These are phyloP conservation scores for Hydra vulgaris DNA, from an alignment of 30 jellyfish, hydroid and myxozoan species.

Conservation along the genomic window DNA sequence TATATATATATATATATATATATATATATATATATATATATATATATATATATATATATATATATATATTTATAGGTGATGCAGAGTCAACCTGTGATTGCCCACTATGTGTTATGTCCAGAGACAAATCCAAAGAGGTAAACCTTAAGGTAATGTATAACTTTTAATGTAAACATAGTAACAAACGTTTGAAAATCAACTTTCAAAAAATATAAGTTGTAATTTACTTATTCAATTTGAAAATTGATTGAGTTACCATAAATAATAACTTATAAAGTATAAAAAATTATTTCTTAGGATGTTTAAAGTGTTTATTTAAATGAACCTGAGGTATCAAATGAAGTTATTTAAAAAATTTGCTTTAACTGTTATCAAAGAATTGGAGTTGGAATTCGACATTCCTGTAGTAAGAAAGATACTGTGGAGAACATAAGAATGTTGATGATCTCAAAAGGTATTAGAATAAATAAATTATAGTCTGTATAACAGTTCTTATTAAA, in stretches of 20 bases:
- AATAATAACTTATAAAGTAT: not conserved
- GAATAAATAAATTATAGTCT: not conserved
- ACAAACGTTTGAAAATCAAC: not conserved
- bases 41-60: no score
- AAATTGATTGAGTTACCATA: not conserved
- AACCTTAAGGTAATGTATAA: not conserved
- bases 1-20: no score
- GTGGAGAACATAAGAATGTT: not conserved
- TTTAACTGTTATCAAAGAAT: not conserved
- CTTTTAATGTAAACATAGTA: not conserved
- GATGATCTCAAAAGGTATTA: not conserved
- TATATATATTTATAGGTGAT: no score
- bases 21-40: no score
- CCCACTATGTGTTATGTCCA: not conserved
- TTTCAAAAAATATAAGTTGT: not conserved
- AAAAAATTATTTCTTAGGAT: not conserved
- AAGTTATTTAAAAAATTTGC: not conserved
- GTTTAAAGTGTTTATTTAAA: not conserved
- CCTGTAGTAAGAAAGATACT: not conserved
- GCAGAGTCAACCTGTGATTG: no score
- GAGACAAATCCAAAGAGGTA: not conserved
- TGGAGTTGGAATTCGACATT: not conserved
- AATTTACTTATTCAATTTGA: not conserved
- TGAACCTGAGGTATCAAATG: not conserved
- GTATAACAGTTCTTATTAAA: not conserved